Evolutionary conservation across 2,113 vertebrate genomes (phyloP).

Genomic region (Suricata suricatta): DNA sequence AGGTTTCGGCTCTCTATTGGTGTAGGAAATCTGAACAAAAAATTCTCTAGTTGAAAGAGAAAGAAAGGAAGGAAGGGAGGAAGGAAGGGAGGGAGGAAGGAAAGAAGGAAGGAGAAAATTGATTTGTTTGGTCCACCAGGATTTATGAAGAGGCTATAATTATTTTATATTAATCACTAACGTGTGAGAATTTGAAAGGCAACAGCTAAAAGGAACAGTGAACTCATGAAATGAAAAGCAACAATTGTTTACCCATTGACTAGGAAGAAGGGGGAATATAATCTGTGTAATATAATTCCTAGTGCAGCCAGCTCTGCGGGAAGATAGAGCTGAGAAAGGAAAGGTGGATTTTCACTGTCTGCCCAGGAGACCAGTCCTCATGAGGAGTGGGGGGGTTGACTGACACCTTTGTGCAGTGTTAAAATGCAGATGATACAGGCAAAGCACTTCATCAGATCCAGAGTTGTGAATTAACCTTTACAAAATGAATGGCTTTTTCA

Average conservation of each 20-base stretch:
- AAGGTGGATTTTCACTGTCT: neutral
- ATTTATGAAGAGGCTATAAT: neutral
- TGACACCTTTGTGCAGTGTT: neutral
- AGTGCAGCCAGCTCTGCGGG: neutral
- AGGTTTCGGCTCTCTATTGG: neutral
- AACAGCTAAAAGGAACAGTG: neutral
- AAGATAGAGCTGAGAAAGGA: neutral
- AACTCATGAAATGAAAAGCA: neutral
- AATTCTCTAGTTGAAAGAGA: neutral
- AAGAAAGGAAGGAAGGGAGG: neutral
- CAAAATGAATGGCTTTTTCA: slow-evolving; percentile 59
- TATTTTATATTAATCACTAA: neutral
- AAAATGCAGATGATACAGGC: slow-evolving; percentile 18
- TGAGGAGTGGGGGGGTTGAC: neutral
- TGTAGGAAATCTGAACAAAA: neutral
- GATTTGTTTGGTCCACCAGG: neutral
- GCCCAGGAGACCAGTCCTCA: neutral
- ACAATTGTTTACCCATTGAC: neutral
- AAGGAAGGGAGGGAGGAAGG: neutral
- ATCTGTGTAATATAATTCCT: neutral
- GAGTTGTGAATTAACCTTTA: slow-evolving; percentile 73
- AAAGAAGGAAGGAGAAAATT: neutral
- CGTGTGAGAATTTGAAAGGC: neutral
- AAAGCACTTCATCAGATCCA: slow-evolving; percentile 37
- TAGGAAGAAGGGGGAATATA: neutral